phyloP scores from a whole-genome alignment of 2,113 vertebrate species.

The Synchiropus splendidus region DNA sequence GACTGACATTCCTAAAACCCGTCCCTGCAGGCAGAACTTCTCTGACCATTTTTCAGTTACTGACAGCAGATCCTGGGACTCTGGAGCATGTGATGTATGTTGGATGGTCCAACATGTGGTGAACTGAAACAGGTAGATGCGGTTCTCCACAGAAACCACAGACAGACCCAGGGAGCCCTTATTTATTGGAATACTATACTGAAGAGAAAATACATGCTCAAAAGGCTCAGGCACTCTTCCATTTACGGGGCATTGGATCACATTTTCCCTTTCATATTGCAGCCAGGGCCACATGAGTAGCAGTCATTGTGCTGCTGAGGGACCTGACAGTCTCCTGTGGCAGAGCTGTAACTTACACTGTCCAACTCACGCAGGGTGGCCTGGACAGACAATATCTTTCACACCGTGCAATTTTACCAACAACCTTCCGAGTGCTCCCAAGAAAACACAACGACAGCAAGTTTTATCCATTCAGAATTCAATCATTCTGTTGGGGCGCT shows the following conservation, averaged over 20 bases:
- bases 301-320: slow-evolving; percentile 46
- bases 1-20: too few species aligned
- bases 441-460: too few species aligned
- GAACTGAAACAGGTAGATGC: slow-evolving; percentile 42
- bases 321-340: slow-evolving; percentile 43
- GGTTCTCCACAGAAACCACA: slow-evolving; percentile 30
- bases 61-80: slow-evolving; percentile 46
- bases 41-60: slow-evolving; percentile 45
- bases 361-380: slow-evolving; percentile 33
- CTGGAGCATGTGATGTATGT: slow-evolving; percentile 55
- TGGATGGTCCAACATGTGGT: slow-evolving; percentile 53
- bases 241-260: slow-evolving; percentile 46
- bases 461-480: too few species aligned
- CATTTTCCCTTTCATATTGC: slow-evolving; percentile 57
- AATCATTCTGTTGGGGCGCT: too few species aligned
- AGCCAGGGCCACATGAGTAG: slow-evolving; percentile 55
- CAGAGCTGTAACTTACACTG: slow-evolving; percentile 48
- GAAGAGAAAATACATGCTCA: slow-evolving; percentile 43
- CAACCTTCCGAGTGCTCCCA: too few species aligned
- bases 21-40: slow-evolving; percentile 12
- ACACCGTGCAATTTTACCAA: slow-evolving; percentile 29
- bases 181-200: slow-evolving; percentile 49
- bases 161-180: slow-evolving; percentile 26
- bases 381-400: slow-evolving; percentile 43
- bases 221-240: slow-evolving; percentile 37